Percentiles rank a stretch among this genome's conserved stretches.
Evolutionary conservation across 1,140 invertebrate species (phyloP).

Genomic region (Rhizoglyphus robini): DNA sequence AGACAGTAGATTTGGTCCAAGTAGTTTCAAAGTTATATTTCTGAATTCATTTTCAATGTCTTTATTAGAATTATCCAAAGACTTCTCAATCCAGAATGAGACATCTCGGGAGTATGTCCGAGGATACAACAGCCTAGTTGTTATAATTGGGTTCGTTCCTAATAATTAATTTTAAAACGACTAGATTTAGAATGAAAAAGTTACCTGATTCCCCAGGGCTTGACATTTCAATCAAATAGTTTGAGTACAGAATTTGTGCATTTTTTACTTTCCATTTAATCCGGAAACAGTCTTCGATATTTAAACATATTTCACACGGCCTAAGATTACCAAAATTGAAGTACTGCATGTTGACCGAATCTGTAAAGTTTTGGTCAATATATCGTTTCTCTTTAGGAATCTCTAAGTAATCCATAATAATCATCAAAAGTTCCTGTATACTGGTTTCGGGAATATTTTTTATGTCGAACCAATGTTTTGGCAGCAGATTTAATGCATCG

Average conservation of each 20-base stretch:
- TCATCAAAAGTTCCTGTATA: neutral
- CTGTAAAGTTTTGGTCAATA: neutral
- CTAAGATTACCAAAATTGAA: neutral
- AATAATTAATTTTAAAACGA: neutral
- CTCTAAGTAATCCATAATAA: neutral
- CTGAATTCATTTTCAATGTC: neutral
- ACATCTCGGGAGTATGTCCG: neutral
- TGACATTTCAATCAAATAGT: too few species aligned
- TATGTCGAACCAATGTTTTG: neutral
- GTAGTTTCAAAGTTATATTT: neutral
- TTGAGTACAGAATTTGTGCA: neutral
- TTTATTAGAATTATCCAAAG: neutral
- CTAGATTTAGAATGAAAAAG: neutral
- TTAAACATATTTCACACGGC: too few species aligned
- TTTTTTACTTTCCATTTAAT: conserved; percentile 1
- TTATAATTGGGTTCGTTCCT: neutral
- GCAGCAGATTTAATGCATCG: neutral
- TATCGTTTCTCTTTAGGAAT: neutral
- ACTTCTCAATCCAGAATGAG: neutral
- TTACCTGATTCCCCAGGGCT: too few species aligned
- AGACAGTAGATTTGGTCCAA: neutral
- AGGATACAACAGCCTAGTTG: neutral
- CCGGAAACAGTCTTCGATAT: neutral
- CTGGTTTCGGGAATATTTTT: neutral
- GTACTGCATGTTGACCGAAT: neutral